Evolutionary conservation across 2,797 vertebrate species (phyloP).

Genomic region (Acropternis orthonyx): DNA sequence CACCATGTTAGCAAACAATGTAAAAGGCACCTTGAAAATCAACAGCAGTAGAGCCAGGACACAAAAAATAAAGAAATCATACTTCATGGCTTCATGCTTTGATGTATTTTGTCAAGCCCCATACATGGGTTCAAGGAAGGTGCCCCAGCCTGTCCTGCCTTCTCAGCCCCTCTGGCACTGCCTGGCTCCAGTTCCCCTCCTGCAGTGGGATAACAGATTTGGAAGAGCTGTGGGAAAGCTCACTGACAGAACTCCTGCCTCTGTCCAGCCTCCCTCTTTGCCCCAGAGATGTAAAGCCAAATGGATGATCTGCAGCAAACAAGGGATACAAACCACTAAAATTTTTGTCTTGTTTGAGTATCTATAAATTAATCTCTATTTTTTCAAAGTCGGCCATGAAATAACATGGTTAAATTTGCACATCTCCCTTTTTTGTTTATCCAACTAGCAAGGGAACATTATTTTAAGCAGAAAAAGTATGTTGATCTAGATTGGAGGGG

Average conservation of each 20-base stretch:
- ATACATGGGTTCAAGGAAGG: background rate
- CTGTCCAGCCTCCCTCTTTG: background rate
- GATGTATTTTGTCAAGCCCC: background rate
- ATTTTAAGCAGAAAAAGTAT: background rate
- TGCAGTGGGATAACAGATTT: too few relatives aligned
- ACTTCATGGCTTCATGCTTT: background rate
- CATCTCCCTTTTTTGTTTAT: background rate
- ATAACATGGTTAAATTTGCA: background rate
- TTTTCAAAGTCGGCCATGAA: background rate
- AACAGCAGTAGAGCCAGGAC: background rate
- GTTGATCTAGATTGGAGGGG: background rate
- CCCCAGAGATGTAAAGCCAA: background rate
- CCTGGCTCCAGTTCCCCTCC: background rate
- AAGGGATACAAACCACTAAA: background rate
- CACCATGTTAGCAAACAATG: background rate
- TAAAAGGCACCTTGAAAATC: constrained; percentile 31
- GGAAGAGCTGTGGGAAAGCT: background rate
- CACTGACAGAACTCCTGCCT: background rate
- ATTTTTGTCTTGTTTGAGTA: background rate
- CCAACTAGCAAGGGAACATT: background rate
- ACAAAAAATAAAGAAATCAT: background rate
- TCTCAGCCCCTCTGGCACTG: background rate
- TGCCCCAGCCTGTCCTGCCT: too few relatives aligned
- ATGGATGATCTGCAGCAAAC: background rate
- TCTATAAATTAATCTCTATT: background rate